These are phyloP conservation scores for Aegotheles bennettii DNA, from an alignment of 2,113 vertebrate species.

Conservation along the genomic window DNA sequence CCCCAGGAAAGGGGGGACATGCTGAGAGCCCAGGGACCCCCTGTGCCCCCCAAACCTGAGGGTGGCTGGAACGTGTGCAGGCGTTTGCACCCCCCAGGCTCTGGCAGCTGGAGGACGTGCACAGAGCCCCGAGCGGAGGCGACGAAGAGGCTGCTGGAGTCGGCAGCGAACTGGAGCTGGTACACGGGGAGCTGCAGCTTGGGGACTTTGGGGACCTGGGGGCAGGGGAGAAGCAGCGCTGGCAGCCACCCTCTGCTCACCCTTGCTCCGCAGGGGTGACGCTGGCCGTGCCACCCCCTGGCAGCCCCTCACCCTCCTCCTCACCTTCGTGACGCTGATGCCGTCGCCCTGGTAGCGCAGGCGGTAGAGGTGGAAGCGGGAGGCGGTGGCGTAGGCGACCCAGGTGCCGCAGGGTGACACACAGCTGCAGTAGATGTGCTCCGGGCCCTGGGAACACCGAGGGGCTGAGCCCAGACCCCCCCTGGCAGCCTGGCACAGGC, in stretches of 20 bases:
- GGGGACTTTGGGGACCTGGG: slow-evolving; percentile 82
- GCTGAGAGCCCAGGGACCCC: not conserved
- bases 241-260: not conserved
- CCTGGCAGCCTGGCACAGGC: not conserved
- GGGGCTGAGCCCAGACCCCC: not conserved
- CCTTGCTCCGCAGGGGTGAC: accelerated
- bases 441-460: slow-evolving; percentile 74
- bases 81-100: slow-evolving; percentile 73
- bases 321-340: slow-evolving; percentile 82
- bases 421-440: slow-evolving; percentile 87
- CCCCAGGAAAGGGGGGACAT: not conserved
- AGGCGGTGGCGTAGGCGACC: slow-evolving; percentile 83
- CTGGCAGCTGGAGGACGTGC: slow-evolving; percentile 73
- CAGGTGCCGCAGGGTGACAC: slow-evolving; percentile 88
- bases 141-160: slow-evolving; percentile 83
- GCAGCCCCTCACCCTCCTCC: not conserved
- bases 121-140: slow-evolving; percentile 77
- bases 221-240: not conserved
- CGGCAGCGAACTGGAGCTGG: slow-evolving; percentile 86
- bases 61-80: slow-evolving; percentile 75
- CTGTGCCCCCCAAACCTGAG: slow-evolving; percentile 66
- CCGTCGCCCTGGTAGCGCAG: slow-evolving; percentile 62
- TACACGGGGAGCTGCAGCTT: slow-evolving; percentile 74
- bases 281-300: accelerated
- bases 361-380: slow-evolving; percentile 81